Evolutionary conservation across 92 coral and sea anemone genomes (phyloP).

Genomic region (Actinernus sp.): DNA sequence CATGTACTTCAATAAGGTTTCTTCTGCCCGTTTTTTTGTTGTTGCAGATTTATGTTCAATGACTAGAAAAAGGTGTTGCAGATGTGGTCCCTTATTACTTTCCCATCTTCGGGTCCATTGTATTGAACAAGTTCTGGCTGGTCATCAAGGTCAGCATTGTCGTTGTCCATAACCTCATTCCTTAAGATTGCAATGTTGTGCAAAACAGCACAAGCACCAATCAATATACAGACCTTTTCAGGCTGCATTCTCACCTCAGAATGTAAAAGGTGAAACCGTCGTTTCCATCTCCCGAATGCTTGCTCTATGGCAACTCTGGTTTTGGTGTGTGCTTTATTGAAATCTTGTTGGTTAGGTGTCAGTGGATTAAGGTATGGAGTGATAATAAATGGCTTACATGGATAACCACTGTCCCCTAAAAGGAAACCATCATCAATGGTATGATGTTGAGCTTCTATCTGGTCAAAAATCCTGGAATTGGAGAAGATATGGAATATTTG

Average conservation of each 20-base stretch:
- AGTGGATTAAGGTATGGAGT: conserved; percentile 61
- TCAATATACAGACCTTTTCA: conserved; percentile 48
- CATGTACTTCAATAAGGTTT: too few relatives aligned
- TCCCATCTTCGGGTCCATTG: conserved; percentile 54
- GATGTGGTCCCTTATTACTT: conserved; percentile 42
- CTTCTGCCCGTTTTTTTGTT: too few relatives aligned
- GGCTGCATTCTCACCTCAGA: conserved; percentile 72
- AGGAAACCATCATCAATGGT: conserved; percentile 61
- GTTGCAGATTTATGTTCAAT: too few relatives aligned
- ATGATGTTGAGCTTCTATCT: conserved; percentile 41
- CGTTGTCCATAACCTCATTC: conserved; percentile 48
- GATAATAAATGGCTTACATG: conserved; percentile 64
- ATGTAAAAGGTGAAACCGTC: conserved; percentile 54
- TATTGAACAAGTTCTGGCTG: conserved; percentile 18
- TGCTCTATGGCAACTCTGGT: conserved; percentile 72
- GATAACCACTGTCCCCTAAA: conserved; percentile 71
- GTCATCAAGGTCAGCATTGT: conserved; percentile 9
- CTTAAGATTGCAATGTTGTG: conserved; percentile 49
- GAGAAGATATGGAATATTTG: too few relatives aligned
- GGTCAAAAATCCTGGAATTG: conserved; percentile 25
- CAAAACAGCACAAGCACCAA: conserved; percentile 73
- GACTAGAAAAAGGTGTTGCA: conserved; percentile 26
- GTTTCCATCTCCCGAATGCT: conserved; percentile 61
- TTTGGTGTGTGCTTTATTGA: conserved; percentile 53
- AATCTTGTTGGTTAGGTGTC: conserved; percentile 48